Base-by-base conservation (phyloP, 2,113 vertebrate genomes). In the Illadopsis cleaveri region DNA sequence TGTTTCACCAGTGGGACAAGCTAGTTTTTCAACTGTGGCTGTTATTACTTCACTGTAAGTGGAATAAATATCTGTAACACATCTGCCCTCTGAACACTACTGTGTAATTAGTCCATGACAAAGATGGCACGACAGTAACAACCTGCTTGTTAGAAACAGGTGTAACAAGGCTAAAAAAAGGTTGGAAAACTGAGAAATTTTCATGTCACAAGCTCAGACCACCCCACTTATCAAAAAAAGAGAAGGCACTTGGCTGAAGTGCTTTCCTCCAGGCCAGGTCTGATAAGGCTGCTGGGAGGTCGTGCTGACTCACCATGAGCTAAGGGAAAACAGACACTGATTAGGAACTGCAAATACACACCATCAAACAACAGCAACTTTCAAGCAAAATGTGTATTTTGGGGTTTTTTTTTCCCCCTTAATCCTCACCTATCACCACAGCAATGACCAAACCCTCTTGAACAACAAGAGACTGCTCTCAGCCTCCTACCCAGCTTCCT, bases 241-340 rank as follows among this genome's bases (percentile, higher is more conserved):
- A 80, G 18, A 30, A 85, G 66, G 31, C 38, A n/a, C 35, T 54
- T 38, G 5, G 25, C 45, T 96, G 11, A 77, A 86, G 58, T 60
- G 66, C 53, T 73, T 53, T 73, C 27, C 50, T 35, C 20, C 54
- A 82, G 75, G 75, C 75, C 18, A 65, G 45, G 62, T 28, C 35
- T 80, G 91, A 94, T 85, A 90, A 62, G 66, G 60, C 58, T 53
- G 61, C 66, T 69, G 61, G 10, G 12, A 33, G 54, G 58, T 78
- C 7, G 1, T 28, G 91, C 94, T 96, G 95, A 96, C 73, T 97
- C 96, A 97, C 3, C 6, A 35, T 91, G 90, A 96, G 27, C 51
- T 42, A 50, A 57, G 71, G 68, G 28, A 44, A 54, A 80, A 45
- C 48, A 89, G 54, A 56, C 45, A 22, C 24, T 61, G 72, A 27